Percentiles rank a stretch among this genome's conserved stretches.
Conservation (phyloP, 2,113 vertebrate species). For the Chaetops frenatus region DNA sequence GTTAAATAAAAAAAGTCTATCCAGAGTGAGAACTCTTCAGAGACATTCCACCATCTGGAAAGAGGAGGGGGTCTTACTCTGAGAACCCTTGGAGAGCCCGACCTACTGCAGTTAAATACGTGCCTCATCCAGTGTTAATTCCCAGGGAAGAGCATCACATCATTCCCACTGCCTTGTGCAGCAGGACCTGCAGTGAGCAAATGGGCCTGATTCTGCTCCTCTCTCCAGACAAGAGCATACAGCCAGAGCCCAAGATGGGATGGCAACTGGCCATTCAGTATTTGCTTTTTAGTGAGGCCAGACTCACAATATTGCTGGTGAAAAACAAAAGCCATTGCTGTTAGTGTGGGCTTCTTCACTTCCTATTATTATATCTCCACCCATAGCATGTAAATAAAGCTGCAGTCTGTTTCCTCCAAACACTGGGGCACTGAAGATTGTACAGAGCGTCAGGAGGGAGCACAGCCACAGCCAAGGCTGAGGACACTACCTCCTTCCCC, state of each 20-base stretch:
- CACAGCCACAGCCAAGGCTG: neutral
- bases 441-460: neutral
- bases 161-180: neutral
- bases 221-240: neutral
- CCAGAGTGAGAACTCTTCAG: constrained; percentile 8
- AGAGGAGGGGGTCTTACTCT: neutral
- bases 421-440: neutral
- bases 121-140: neutral
- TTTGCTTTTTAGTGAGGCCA: neutral
- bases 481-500: neutral
- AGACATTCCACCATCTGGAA: constrained; percentile 49
- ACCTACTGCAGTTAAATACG: neutral
- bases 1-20: constrained; percentile 21
- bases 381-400: constrained; percentile 17
- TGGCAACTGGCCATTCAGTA: neutral
- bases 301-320: neutral
- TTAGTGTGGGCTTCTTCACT: neutral
- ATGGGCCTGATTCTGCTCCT: neutral
- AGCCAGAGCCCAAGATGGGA: neutral
- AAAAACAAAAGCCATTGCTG: constrained; percentile 16
- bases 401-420: neutral
- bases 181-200: neutral
- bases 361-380: constrained; percentile 19
- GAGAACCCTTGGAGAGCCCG: neutral
- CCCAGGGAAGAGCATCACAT: neutral